Conservation (phyloP, 2,797 vertebrate species). For the Phrynocephalus vlangalii region DNA sequence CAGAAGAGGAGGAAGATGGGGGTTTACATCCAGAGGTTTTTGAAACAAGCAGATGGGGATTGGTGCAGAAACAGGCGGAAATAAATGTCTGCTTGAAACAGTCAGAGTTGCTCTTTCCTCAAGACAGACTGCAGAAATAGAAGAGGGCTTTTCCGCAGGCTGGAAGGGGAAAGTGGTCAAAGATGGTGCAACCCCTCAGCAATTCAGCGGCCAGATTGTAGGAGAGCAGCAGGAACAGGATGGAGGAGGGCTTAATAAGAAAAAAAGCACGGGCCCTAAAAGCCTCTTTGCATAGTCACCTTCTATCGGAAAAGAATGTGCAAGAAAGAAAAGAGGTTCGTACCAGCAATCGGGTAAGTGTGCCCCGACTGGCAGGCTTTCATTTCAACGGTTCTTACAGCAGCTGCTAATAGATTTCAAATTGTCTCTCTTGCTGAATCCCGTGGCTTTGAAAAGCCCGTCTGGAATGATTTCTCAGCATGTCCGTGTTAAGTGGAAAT, state of each 20-base stretch:
- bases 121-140: too few species aligned
- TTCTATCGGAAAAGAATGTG: not conserved
- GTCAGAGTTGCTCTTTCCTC: too few species aligned
- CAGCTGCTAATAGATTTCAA: slow-evolving; percentile 41
- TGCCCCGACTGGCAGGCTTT: slow-evolving; percentile 26
- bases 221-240: not conserved
- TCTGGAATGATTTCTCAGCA: slow-evolving; percentile 23
- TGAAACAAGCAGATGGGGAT: too few species aligned
- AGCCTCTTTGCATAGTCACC: slow-evolving; percentile 17
- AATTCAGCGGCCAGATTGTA: not conserved
- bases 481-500: slow-evolving; percentile 28
- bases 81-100: too few species aligned
- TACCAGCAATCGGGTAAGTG: slow-evolving; percentile 41
- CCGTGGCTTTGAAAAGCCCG: slow-evolving; percentile 44
- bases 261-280: not conserved
- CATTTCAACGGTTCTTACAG: slow-evolving; percentile 29
- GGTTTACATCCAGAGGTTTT: too few species aligned
- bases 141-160: too few species aligned
- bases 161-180: not conserved
- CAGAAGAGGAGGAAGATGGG: too few species aligned
- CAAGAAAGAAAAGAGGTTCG: slow-evolving; percentile 17
- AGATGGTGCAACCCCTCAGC: not conserved
- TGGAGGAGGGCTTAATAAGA: not conserved
- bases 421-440: slow-evolving; percentile 26
- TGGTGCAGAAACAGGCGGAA: too few species aligned